Base-by-base conservation (phyloP, 2,113 vertebrate genomes). In the Notarius lentiginosus region DNA sequence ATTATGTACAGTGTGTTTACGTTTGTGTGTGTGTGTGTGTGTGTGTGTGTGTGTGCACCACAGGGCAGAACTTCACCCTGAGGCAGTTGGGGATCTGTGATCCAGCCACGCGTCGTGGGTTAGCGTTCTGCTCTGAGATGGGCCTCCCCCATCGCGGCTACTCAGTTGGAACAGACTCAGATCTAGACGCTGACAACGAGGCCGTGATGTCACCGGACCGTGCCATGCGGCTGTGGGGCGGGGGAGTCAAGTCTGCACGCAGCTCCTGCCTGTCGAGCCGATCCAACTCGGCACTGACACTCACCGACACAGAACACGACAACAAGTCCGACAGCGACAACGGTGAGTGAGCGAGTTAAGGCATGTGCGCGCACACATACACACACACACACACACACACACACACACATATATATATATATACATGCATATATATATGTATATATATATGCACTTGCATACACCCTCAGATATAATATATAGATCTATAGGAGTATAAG, bases 301-400 rank as follows among this genome's bases (percentile, higher is more conserved):
- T 99, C 55, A 99, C 98, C 9, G 98, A 99, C 93, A 99, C 98
- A 0, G 98, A 99, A 91, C 98, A 98, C 0, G 98, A 99, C 63
- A 99, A 99, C 96, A 99, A 99, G 95, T 99, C 98, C 0, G 98
- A 99, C 97, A 99, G 97, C 91, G 98, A 99, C 91, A 98, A 93
- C 0, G 98, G 98, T 99, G 95, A 97, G 96, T 95, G 49, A 47
- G 61, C 4, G 49, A 10, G 55, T 60, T 58, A 58, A 20, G 20
- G 55, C 20, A 66, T 61, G 56, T 20, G 81, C 24, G 88, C 34
- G n/a, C 75, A 53, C 55, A 30, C 66, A 60, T 55, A 14, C 65
- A 84, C 65, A n/a, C 55, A 63, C 53, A 41, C 34, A 20, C 30
- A 22, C 72, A 73, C 9, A 27, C 47, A 79, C 61, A 24, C 66